phyloP scores from a whole-genome alignment of 2,113 vertebrate species.

The Collichthys lucidus region DNA sequence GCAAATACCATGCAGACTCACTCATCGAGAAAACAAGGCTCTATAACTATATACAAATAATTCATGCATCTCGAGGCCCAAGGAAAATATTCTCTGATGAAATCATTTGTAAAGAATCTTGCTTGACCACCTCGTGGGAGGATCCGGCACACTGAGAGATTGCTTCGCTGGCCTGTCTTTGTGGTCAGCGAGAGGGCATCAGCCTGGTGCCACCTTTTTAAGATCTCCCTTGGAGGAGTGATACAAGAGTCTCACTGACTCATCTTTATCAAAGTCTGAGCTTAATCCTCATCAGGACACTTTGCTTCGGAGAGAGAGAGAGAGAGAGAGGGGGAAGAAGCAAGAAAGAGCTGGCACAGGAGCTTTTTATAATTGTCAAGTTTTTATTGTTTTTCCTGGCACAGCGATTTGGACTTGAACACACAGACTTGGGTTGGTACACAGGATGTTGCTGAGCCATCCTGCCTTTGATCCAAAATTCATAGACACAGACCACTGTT shows the following conservation, averaged over 20 bases:
- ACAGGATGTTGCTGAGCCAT: background rate
- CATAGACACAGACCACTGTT: conserved; percentile 4
- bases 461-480: conserved; percentile 6
- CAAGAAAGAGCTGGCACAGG: background rate
- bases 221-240: conserved; percentile 39
- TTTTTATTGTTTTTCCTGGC: conserved; percentile 27
- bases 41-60: background rate
- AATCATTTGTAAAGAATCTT: conserved; percentile 1
- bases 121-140: conserved; percentile 4
- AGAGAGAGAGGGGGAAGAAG: conserved; percentile 2
- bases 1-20: background rate
- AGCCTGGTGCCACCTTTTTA: conserved; percentile 43
- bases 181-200: conserved; percentile 54
- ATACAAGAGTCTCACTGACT: conserved; percentile 45
- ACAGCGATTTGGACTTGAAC: conserved; percentile 16
- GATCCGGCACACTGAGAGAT: conserved; percentile 22
- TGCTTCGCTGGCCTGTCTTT: conserved; percentile 38
- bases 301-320: conserved; percentile 12
- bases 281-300: conserved; percentile 50
- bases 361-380: conserved; percentile 35
- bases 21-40: background rate
- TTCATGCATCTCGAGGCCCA: conserved; percentile 5
- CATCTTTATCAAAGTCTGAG: conserved; percentile 44
- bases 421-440: conserved; percentile 3
- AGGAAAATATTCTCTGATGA: conserved; percentile 6